Conservation (phyloP, 2,797 vertebrate species). For the Adrianichthys oophorus region DNA sequence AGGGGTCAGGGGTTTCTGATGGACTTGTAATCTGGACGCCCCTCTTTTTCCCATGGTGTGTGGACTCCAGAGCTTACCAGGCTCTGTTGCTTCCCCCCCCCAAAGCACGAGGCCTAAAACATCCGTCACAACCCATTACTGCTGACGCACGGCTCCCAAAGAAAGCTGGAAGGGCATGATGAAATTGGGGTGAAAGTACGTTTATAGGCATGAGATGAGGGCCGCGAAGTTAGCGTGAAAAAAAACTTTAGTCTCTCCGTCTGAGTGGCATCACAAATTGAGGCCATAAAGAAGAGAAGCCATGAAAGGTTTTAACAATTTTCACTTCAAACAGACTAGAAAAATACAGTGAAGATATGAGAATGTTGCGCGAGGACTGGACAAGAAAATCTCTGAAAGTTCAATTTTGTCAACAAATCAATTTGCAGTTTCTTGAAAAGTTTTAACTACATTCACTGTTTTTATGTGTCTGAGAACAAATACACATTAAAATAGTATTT, state of each 20-base stretch:
- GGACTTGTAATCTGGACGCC: slow-evolving; percentile 41
- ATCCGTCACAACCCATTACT: slow-evolving; percentile 79
- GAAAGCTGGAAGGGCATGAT: slow-evolving; percentile 61
- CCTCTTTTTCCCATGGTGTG: slow-evolving; percentile 72
- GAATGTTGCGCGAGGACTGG: neutral
- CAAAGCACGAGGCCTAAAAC: slow-evolving; percentile 60
- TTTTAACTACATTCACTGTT: too few species aligned
- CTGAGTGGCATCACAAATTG: slow-evolving; percentile 43
- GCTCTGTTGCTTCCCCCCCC: slow-evolving; percentile 64
- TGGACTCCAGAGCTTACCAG: slow-evolving; percentile 54
- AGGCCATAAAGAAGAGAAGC: slow-evolving; percentile 27
- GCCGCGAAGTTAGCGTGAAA: slow-evolving; percentile 53
- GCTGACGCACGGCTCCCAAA: slow-evolving; percentile 65
- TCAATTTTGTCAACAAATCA: too few species aligned
- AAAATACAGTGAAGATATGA: neutral
- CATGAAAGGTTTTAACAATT: slow-evolving; percentile 18
- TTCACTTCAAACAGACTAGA: slow-evolving; percentile 20
- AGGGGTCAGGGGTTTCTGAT: neutral
- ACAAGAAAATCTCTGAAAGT: too few species aligned
- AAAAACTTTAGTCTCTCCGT: slow-evolving; percentile 54
- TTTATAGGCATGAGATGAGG: slow-evolving; percentile 62
- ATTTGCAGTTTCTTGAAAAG: too few species aligned
- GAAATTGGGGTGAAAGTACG: slow-evolving; percentile 72
- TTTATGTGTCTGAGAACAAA: too few species aligned
- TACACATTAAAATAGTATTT: too few species aligned